Evolutionary conservation across 2,888 invertebrate genomes (phyloP), one percentile per base, ranked within the genome.

Genomic region (Drosophila paranaensis): DNA sequence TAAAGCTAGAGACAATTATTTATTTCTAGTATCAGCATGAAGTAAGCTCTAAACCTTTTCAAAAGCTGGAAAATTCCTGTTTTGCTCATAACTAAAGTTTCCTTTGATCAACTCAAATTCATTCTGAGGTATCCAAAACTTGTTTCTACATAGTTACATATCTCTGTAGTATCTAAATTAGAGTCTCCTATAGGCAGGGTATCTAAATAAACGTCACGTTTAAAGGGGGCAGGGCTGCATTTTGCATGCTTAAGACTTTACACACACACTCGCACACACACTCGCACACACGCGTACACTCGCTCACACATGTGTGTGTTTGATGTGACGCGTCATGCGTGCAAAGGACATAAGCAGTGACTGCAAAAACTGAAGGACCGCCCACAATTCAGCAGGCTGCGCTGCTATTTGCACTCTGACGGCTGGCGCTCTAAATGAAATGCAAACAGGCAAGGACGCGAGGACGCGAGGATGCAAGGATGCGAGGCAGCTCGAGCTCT

Each of bases 301-400:
- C 11, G 27, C 43, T 46, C 46, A 30, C 30, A 54, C 5, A 43
- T 10, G 11, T 25, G 64, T 56, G 51, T 54, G 46, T 40, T 43
- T 57, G 30, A 33, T 40, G 45, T 54, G 72, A 37, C 35, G 66
- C 62, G 56, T 56, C 27, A 65, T 64, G 70, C 70, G 68, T 74
- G 84, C 73, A 73, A 81, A 73, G 86, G 75, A 86, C 83, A 77
- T 56, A 55, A 73, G 79, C 81, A 81, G 69, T 86, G 89, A 86
- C 89, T 88, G 87, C 84, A 89, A 80, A 77, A 81, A 70, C 71
- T 78, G 70, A 68, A 74, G 81, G 58, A 73, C 73, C 78, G 33
- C 61, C 71, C 75, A 66, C 56, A 57, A 46, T 55, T 20, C 45
- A 39, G 37, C 54, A 51, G 43, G 37, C 57, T 53, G 11, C 54